Base-by-base conservation (phyloP, 1,140 invertebrate species). In the Ceratina calcarata region DNA sequence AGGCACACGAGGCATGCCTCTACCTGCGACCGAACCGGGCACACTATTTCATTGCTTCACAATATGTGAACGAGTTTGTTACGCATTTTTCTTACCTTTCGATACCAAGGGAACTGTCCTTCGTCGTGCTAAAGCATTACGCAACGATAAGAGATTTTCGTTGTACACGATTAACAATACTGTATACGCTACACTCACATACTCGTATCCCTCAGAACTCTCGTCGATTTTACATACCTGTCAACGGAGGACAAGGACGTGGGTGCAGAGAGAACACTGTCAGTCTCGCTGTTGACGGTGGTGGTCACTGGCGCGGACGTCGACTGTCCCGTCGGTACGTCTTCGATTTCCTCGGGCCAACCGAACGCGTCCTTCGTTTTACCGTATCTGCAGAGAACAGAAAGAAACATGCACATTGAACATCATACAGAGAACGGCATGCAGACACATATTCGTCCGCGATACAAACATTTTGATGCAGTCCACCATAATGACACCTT, bases 291-390 rank as follows among this genome's bases (percentile, higher is more conserved):
- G 66, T 85, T 89, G n/a, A 92, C n/a, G n/a, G n/a, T 87, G 6
- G 89, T 82, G 27, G 90, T 85, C 53, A 89, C 89, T 6, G 90
- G 90, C 13, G 92, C 91, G 4, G 92, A 88, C 18, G 94, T 93
- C 3, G 94, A 93, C 51, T 94, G 93, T 78, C 94, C 94, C 70
- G 95, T 94, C 7, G 95, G 92, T 49, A 96, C 94, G 80, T 99
- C 98, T 88, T 99, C 98, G 16, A 94, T 95, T 89, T 99, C 98
- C 91, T 99, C 98, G 0, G 98, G 98, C 98, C 98, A 99, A 60
- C 98, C 98, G 92, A 99, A 99, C 0, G 96, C 94, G 90, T 99
- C 98, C 93, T 99, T 99, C 3, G 97, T 97, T 93, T 99, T 99
- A 2, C 98, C 98, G 91, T 99, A 97, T 81, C 94, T 95, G 32